These are phyloP conservation scores for Pterocles burchelli DNA, from an alignment of 2,113 vertebrate genomes.

Conservation along the genomic window DNA sequence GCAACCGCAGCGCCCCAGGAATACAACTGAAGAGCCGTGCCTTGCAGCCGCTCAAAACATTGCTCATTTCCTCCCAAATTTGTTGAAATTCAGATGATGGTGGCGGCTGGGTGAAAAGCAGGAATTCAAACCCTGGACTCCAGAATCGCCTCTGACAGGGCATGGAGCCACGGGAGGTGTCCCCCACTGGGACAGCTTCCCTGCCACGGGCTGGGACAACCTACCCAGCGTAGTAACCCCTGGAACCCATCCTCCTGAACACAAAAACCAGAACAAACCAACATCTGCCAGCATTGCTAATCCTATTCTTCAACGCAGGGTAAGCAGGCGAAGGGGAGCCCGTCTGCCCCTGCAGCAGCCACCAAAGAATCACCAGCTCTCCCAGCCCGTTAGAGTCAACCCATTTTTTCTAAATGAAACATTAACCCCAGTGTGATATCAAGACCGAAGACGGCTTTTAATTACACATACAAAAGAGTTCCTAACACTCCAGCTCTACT, in stretches of 20 bases:
- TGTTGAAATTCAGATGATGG: neutral
- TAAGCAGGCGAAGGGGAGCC: neutral
- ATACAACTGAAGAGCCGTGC: rapidly evolving
- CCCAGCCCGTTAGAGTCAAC: neutral
- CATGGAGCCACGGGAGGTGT: neutral
- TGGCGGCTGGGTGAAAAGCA: rapidly evolving
- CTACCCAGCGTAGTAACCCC: neutral
- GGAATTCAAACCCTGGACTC: neutral
- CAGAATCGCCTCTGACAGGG: neutral
- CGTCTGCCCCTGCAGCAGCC: neutral
- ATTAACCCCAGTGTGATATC: neutral
- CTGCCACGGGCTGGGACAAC: neutral
- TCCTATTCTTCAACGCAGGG: neutral
- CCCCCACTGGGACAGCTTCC: neutral
- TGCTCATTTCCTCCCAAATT: neutral
- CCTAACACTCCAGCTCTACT: neutral
- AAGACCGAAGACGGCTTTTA: neutral
- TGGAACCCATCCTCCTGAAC: neutral
- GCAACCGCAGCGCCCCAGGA: constrained; percentile 34
- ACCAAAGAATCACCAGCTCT: neutral
- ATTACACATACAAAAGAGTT: constrained; percentile 12
- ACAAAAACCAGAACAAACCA: neutral
- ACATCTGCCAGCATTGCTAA: neutral
- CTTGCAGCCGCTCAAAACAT: neutral
- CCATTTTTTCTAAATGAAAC: neutral